phyloP scores from a whole-genome alignment of 2,113 vertebrate genomes.

The Oncorhynchus kisutch region DNA sequence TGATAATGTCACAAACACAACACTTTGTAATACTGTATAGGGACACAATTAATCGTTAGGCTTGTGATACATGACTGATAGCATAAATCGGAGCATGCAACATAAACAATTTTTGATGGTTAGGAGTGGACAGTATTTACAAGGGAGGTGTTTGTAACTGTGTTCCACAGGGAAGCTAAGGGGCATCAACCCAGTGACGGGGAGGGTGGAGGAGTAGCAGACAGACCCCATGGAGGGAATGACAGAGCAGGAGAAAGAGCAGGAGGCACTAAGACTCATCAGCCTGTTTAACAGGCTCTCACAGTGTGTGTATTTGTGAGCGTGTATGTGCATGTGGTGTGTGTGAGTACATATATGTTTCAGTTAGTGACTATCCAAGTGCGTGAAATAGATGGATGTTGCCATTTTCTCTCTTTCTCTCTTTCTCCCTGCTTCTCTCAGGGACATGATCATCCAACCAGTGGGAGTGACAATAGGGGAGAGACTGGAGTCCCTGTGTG shows the following conservation, averaged over 20 bases:
- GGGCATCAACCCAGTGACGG: constrained; percentile 76
- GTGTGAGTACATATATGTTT: too few species aligned
- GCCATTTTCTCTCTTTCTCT: neutral
- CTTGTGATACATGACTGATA: too few species aligned
- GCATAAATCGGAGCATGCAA: too few species aligned
- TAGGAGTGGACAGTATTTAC: too few species aligned
- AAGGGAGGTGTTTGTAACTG: too few species aligned
- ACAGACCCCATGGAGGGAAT: constrained; percentile 79
- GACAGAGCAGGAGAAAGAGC: constrained; percentile 80
- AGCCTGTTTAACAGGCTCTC: constrained; percentile 75
- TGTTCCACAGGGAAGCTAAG: constrained; percentile 54
- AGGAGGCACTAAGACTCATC: constrained; percentile 74
- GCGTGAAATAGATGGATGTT: neutral
- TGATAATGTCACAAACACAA: too few species aligned
- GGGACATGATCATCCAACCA: constrained; percentile 70
- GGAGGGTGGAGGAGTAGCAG: constrained; percentile 73
- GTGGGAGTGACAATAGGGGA: constrained; percentile 59
- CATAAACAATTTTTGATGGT: too few species aligned
- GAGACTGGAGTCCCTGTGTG: constrained; percentile 58
- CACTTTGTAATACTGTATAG: too few species aligned
- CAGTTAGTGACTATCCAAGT: neutral
- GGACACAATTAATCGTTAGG: too few species aligned
- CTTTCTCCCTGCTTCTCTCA: constrained; percentile 11
- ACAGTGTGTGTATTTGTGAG: constrained; percentile 32
- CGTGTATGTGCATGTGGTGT: constrained; percentile 22